Evolutionary conservation across 2,888 invertebrate species (phyloP).

Genomic region (Chesias legatella): DNA sequence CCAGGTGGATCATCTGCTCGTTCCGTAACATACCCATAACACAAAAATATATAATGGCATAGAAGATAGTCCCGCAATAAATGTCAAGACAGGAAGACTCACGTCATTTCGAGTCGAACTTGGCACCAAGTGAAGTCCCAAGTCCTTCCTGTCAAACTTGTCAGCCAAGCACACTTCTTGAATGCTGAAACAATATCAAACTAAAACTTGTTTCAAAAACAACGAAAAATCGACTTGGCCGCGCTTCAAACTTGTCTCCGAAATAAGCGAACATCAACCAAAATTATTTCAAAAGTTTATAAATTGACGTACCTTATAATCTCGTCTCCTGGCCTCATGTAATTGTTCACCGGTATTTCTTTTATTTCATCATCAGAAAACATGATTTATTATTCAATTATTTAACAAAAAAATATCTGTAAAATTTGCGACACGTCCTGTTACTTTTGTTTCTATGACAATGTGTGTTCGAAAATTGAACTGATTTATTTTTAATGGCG

Average conservation of each 20-base stretch:
- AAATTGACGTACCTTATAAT: constrained; percentile 62
- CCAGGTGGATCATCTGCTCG: no score
- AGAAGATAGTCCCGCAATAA: not conserved
- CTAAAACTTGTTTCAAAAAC: constrained; percentile 32
- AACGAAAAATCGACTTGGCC: constrained; percentile 50
- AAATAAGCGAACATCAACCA: constrained; percentile 34
- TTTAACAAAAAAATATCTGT: constrained; percentile 68
- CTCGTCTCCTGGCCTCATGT: constrained; percentile 67
- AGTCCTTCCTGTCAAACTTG: constrained; percentile 64
- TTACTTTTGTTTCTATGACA: constrained; percentile 62
- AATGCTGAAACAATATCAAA: constrained; percentile 54
- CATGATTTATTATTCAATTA: constrained; percentile 75
- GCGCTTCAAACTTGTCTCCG: constrained; percentile 39
- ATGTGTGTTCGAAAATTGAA: constrained; percentile 40
- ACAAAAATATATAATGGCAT: no score
- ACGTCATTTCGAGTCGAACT: constrained; percentile 57
- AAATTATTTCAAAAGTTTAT: constrained; percentile 16
- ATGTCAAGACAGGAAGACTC: constrained; percentile 34
- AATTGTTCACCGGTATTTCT: constrained; percentile 61
- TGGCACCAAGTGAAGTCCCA: constrained; percentile 51
- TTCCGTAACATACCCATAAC: no score
- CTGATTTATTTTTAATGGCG: constrained; percentile 35
- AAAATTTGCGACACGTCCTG: constrained; percentile 52
- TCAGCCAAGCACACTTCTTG: constrained; percentile 69
- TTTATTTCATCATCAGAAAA: constrained; percentile 76